Conservation (phyloP, 1,140 invertebrate genomes). For the Nasonia vitripennis region DNA sequence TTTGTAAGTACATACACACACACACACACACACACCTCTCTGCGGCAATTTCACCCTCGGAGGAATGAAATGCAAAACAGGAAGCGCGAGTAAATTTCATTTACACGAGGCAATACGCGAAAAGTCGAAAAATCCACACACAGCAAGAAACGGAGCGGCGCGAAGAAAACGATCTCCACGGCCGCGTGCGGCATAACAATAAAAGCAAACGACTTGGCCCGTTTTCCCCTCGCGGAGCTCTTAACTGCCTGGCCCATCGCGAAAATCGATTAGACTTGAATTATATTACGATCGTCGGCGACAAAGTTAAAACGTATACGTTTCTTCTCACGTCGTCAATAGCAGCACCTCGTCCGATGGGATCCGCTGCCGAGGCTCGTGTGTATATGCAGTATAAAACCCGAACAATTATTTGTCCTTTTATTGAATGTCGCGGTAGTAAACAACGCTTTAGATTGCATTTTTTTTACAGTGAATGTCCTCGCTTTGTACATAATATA, state of each 20-base stretch:
- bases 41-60: neutral
- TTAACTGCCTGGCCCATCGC: neutral
- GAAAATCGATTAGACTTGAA: conserved; percentile 44
- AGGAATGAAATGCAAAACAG: conserved; percentile 33
- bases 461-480: neutral
- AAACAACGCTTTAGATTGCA: conserved; percentile 16
- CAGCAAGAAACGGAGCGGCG: neutral
- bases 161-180: conserved; percentile 27
- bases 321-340: conserved; percentile 38
- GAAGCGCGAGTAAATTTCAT: conserved; percentile 39
- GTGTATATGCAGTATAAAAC: neutral
- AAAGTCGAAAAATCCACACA: conserved; percentile 31
- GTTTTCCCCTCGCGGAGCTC: conserved; percentile 1
- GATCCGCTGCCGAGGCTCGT: neutral
- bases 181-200: conserved; percentile 25
- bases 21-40: neutral
- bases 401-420: conserved; percentile 37
- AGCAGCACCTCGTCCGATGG: neutral
- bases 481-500: neutral
- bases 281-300: conserved; percentile 39
- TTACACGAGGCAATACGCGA: conserved; percentile 5
- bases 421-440: conserved; percentile 28
- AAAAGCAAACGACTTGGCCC: conserved; percentile 40
- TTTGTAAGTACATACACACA: conserved; percentile 67
- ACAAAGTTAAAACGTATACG: conserved; percentile 40